Evolutionary conservation across 2,113 vertebrate genomes (phyloP), one percentile per base, ranked within the genome.

Genomic region (Hipposideros armiger): DNA sequence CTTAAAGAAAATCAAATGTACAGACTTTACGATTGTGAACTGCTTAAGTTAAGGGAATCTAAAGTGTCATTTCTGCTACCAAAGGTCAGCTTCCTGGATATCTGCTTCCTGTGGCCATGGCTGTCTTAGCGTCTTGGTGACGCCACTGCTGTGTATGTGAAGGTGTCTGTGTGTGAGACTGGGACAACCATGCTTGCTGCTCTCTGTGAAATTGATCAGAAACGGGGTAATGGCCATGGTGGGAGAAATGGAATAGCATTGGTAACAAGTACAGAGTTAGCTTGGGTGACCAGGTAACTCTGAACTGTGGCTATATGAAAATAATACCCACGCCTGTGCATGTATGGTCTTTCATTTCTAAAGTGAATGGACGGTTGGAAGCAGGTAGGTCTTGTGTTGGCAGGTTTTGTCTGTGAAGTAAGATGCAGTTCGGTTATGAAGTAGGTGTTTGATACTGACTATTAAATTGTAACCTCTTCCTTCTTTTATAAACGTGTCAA

Each of bases 381-480:
- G 26, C 42, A 92, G 36, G 11, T 47, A 62, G 62, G 11, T 26
- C 62, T 64, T 11, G 16, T 69, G 52, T 15, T 70, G 47, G 40
- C 62, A 78, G 14, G 20, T 74, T 90, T 83, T 69, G 40, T 80
- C 56, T 81, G 28, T 58, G 42, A 74, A 47, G 30, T 40, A 11
- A 77, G 26, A 47, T 81, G 58, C 56, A 80, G 70, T 90, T 77
- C 77, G n/a, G 14, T 69, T 78, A 74, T 93, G 36, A 74, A 54
- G 42, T 85, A 80, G 11, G 26, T 42, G 52, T 91, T 92, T 86
- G 64, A 32, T 52, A 70, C 4, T 52, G 26, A 5, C 69, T 73
- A 6, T 73, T 80, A 52, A 64, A 64, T 86, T 73, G 15, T 72
- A 62, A 26, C 45, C 16, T n/a, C 26, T 19, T 16, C n/a, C 50